Evolutionary conservation across 2,113 vertebrate species (phyloP).

Genomic region (Notarius quadriscutis): DNA sequence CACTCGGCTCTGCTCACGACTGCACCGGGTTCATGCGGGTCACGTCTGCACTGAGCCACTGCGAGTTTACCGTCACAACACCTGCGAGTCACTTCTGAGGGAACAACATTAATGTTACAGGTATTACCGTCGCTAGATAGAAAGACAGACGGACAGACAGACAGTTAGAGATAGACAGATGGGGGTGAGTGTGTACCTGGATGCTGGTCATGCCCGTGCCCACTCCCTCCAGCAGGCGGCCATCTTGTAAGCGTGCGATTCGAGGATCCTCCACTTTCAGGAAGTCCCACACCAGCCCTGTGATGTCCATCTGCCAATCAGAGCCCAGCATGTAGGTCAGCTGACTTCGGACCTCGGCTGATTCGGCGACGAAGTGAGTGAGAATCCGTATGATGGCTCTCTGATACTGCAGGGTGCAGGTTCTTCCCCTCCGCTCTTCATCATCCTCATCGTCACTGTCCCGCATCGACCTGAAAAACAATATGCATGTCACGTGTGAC

Average conservation of each 20-base stretch:
- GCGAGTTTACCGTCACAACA: background rate
- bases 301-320: conserved; percentile 93
- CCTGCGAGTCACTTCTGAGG: background rate
- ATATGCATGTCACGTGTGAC: background rate
- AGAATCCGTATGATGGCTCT: conserved; percentile 87
- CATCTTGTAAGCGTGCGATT: conserved; percentile 81
- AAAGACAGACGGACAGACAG: background rate
- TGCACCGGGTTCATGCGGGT: background rate
- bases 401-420: conserved; percentile 91
- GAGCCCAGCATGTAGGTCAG: conserved; percentile 82
- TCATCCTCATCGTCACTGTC: conserved; percentile 96
- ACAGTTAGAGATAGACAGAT: background rate
- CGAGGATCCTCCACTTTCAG: conserved; percentile 88
- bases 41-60: background rate
- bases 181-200: conserved; percentile 67
- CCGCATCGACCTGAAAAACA: conserved; percentile 74
- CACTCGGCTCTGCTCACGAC: background rate
- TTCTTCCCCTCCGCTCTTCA: conserved; percentile 83
- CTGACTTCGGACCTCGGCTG: conserved; percentile 77
- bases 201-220: conserved; percentile 90
- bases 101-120: background rate
- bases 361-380: conserved; percentile 89
- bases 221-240: conserved; percentile 81
- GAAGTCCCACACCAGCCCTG: conserved; percentile 86
- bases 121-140: background rate